Conservation (phyloP, 2,888 invertebrate genomes). For the Metellina segmentata region DNA sequence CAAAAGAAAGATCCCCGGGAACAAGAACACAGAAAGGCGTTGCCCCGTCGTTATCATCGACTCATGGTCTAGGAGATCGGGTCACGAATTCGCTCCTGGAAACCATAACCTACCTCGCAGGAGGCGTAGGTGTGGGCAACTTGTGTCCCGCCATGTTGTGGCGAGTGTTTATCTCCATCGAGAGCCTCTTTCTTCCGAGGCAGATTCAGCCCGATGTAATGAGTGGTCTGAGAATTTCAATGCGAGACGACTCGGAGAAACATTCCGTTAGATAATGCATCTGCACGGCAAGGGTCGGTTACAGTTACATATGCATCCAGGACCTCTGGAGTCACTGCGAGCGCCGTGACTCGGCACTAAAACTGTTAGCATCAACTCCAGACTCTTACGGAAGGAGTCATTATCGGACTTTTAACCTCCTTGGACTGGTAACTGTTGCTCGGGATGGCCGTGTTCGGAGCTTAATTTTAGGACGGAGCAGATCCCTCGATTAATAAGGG, state of each 20-base stretch:
- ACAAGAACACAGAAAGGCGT: constrained; percentile 50
- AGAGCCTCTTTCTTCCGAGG: neutral
- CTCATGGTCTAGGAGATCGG: constrained; percentile 30
- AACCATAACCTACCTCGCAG: constrained; percentile 1
- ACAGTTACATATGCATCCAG: constrained; percentile 14
- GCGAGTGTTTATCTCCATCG: constrained; percentile 33
- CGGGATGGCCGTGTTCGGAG: neutral
- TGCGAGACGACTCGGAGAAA: no score
- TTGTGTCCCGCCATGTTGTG: constrained; percentile 15
- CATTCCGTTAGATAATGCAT: constrained; percentile 37
- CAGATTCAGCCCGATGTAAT: neutral
- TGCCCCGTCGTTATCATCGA: constrained; percentile 51
- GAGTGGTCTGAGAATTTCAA: neutral
- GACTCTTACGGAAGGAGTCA: constrained; percentile 18
- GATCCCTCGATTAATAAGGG: neutral
- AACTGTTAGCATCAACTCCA: constrained; percentile 13
- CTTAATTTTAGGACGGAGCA: constrained; percentile 15
- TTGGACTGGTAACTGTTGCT: neutral
- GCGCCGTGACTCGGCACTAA: constrained; percentile 51
- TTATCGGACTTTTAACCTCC: neutral
- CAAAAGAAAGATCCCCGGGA: constrained; percentile 29
- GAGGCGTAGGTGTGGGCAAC: constrained; percentile 57
- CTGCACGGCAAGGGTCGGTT: neutral
- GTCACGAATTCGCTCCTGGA: constrained; percentile 68
- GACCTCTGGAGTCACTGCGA: neutral